Evolutionary conservation across 2,797 vertebrate species (phyloP), one percentile per base, ranked within the genome.

Genomic region (Oryzias dopingdopingensis): DNA sequence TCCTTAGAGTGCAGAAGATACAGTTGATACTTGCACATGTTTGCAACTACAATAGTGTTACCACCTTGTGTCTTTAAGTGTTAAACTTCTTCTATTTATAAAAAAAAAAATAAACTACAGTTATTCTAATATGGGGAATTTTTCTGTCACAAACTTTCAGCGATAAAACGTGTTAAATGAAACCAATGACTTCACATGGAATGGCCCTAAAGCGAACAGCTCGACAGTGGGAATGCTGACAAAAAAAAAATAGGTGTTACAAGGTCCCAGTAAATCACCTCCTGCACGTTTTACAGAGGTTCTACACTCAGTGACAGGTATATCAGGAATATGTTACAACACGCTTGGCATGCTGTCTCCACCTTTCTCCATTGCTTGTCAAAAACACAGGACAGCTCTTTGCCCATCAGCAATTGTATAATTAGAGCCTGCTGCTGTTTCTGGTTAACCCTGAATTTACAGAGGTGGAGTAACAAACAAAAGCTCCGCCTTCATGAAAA

Each of bases 241-340:
- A 62, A 40, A 17, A 18, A 17, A 18, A 18, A 49, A 49, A 64
- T 65, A 26, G 49, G 50, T 49, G 49, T 53, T 53, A 50, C 56
- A 44, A 42, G 43, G 22, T 43, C 15, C 32, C 48, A 5, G 63
- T 69, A 26, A 79, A 69, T 74, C 59, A 51, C 52, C 62, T 52
- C 7, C 29, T 18, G 4, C 45, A 50, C 4, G 17, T 70, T 65
- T 63, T 47, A 32, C 7, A 58, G 52, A 52, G 50, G n/a, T 42
- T 67, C 49, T 45, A 56, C 54, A 26, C 57, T 47, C 61, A 29
- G 45, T 10, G 62, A 74, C 73, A 69, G 49, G 72, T 72, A 67
- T 49, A 60, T 62, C 59, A 59, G 69, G 70, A 67, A 82, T 75
- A 62, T 69, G 83, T 77, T 75, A 41, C 61, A 54, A 85, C 81